Evolutionary conservation across 2,888 invertebrate species (phyloP).

Genomic region (Coleophora flavipennella): DNA sequence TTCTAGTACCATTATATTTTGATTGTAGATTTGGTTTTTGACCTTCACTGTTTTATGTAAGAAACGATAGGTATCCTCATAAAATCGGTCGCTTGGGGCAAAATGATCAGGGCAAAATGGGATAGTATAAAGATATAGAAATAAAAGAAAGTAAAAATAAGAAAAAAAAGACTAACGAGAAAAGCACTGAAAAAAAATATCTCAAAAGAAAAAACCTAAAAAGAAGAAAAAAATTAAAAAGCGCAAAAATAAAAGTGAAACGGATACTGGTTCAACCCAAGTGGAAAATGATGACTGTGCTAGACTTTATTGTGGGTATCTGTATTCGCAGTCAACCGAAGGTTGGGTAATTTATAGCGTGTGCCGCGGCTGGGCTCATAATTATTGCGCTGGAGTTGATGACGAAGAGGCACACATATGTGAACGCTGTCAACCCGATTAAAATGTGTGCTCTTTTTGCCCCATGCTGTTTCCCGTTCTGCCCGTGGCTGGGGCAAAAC

Average conservation of each 20-base stretch:
- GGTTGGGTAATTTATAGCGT: slow-evolving; percentile 17
- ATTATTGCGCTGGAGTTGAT: slow-evolving; percentile 16
- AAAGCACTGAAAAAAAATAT: slow-evolving; percentile 3
- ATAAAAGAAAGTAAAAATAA: not conserved
- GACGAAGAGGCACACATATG: slow-evolving; percentile 16
- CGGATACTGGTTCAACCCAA: slow-evolving; percentile 5
- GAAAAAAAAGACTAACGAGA: slow-evolving; percentile 2
- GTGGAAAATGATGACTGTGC: slow-evolving; percentile 11
- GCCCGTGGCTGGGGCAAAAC: slow-evolving; percentile 5
- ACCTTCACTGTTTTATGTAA: too few species aligned
- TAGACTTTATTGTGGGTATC: slow-evolving; percentile 15
- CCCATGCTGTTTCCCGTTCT: slow-evolving; percentile 9
- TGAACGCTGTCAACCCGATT: slow-evolving; percentile 13
- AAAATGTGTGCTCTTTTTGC: slow-evolving; percentile 13
- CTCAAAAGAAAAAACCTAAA: slow-evolving; percentile 3
- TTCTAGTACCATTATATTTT: too few species aligned
- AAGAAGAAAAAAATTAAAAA: slow-evolving; percentile 6
- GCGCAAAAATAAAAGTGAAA: slow-evolving; percentile 5
- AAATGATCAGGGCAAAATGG: too few species aligned
- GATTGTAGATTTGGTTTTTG: too few species aligned
- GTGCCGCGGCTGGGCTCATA: slow-evolving; percentile 18
- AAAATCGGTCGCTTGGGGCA: too few species aligned
- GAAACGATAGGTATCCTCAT: too few species aligned
- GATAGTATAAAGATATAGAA: not conserved
- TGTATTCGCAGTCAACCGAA: slow-evolving; percentile 15